A percentile compares a stretch with the other conserved stretches of the same genome.
These are phyloP conservation scores for Folsomia candida DNA, from an alignment of 2,888 invertebrate species.

Conservation along the genomic window DNA sequence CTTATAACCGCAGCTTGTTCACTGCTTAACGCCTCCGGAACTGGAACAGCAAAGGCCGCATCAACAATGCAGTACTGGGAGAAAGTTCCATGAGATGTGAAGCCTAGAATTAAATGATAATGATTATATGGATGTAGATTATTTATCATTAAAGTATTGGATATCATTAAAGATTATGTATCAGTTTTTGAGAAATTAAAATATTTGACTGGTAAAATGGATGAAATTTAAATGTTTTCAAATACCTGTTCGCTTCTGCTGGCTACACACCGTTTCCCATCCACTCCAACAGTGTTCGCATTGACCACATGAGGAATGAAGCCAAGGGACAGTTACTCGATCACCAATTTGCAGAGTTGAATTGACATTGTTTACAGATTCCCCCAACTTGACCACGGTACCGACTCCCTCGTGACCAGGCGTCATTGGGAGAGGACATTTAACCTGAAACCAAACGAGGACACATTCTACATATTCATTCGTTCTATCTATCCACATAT, in stretches of 20 bases:
- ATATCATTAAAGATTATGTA: too few relatives aligned
- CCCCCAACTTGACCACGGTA: not conserved
- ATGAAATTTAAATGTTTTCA: too few relatives aligned
- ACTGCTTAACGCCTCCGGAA: not conserved
- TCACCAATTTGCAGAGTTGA: conserved; percentile 2
- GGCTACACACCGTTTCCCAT: conserved; percentile 14
- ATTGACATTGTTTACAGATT: not conserved
- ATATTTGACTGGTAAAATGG: too few relatives aligned
- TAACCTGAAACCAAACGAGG: not conserved
- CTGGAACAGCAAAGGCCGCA: not conserved
- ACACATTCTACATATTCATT: too few relatives aligned
- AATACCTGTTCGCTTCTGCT: not conserved
- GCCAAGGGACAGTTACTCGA: conserved; percentile 7
- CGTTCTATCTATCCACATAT: too few relatives aligned
- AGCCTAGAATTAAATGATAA: not conserved
- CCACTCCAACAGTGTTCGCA: conserved; percentile 17
- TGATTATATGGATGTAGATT: too few relatives aligned
- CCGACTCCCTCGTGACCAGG: conserved; percentile 20
- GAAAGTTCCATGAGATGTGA: conserved; percentile 10
- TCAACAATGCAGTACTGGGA: conserved; percentile 1
- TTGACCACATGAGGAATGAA: conserved; percentile 8
- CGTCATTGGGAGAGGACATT: conserved; percentile 6
- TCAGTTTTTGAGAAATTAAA: too few relatives aligned
- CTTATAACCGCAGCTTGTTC: conserved; percentile 15
- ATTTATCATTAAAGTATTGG: too few relatives aligned